phyloP scores from a whole-genome alignment of 2,797 vertebrate species.

The Gambusia yucatana region DNA sequence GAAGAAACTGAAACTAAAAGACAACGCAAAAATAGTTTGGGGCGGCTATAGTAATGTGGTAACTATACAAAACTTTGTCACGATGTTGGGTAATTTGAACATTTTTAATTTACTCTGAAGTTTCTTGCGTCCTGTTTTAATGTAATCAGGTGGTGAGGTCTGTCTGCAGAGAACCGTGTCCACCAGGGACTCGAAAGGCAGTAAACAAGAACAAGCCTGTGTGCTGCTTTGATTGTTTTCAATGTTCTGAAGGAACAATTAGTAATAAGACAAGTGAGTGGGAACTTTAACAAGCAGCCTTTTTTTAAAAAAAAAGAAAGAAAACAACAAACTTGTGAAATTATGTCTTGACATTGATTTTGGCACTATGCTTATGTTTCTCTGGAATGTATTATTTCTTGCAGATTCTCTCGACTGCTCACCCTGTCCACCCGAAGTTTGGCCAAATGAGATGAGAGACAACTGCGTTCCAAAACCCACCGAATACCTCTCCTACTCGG shows the following conservation, averaged over 20 bases:
- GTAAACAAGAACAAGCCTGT: constrained; percentile 65
- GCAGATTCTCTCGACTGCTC: constrained; percentile 72
- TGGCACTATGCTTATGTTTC: neutral
- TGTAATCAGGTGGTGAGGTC: constrained; percentile 63
- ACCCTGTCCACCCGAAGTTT: constrained; percentile 64
- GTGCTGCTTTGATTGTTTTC: constrained; percentile 78
- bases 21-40: constrained; percentile 60
- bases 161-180: constrained; percentile 74
- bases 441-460: constrained; percentile 71
- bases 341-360: neutral
- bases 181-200: constrained; percentile 68
- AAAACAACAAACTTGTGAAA: neutral
- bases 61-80: neutral
- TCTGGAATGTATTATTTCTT: constrained; percentile 4
- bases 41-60: constrained; percentile 61
- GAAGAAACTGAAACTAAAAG: constrained; percentile 52
- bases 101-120: neutral
- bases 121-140: constrained; percentile 6
- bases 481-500: constrained; percentile 75
- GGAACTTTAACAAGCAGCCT: neutral
- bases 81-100: neutral
- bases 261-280: constrained; percentile 73
- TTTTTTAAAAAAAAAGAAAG: neutral
- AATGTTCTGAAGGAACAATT: constrained; percentile 71
- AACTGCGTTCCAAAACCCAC: constrained; percentile 67